phyloP scores from a whole-genome alignment of 1,140 invertebrate genomes.

The Zaprionus gabonicus region DNA sequence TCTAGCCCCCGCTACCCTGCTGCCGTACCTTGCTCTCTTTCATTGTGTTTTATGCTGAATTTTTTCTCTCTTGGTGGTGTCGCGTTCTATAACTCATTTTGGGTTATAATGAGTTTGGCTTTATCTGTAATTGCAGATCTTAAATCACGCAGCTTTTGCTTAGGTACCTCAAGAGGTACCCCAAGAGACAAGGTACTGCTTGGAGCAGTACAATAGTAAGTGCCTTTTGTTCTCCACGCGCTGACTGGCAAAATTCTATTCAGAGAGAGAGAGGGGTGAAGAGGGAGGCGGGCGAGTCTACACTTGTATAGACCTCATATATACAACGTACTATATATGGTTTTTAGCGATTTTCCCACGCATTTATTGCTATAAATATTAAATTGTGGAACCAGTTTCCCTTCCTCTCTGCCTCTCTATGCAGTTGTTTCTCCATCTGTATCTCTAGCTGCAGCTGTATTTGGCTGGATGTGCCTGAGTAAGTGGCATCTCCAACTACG shows the following conservation, averaged over 20 bases:
- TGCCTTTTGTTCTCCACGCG: conserved; percentile 38
- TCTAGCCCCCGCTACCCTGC: not conserved
- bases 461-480: conserved; percentile 58
- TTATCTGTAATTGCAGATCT: conserved; percentile 79
- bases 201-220: not conserved
- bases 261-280: not conserved
- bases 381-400: conserved; percentile 71
- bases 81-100: conserved; percentile 73
- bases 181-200: not conserved
- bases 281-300: conserved; percentile 8
- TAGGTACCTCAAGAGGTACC: conserved; percentile 29
- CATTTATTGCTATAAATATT: conserved; percentile 74
- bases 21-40: conserved; percentile 24
- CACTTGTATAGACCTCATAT: not conserved
- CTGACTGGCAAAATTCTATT: conserved; percentile 41
- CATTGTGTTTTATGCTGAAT: conserved; percentile 35
- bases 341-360: conserved; percentile 68
- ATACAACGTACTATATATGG: conserved; percentile 28
- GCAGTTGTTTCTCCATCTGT: conserved; percentile 23
- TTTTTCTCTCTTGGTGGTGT: not conserved
- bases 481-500: conserved; percentile 14
- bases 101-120: conserved; percentile 76
- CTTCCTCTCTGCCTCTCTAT: conserved; percentile 29
- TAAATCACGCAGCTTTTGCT: conserved; percentile 46
- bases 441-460: conserved; percentile 56